Conservation (phyloP, 1,140 invertebrate genomes). For the Microvelia longipes region DNA sequence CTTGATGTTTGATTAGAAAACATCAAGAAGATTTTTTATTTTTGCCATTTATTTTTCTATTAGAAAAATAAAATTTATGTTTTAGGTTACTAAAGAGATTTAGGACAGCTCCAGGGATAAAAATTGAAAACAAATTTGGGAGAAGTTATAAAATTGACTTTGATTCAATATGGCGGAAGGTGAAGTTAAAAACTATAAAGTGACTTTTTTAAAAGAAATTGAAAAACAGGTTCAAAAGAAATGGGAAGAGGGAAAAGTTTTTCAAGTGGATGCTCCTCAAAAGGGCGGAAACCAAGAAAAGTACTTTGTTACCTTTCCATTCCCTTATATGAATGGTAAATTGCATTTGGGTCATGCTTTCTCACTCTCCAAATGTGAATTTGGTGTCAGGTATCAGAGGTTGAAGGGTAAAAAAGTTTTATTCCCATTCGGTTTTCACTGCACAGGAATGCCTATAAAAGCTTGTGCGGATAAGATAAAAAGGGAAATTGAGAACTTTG, state of each 20-base stretch:
- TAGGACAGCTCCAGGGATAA: too few species aligned
- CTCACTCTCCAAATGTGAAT: slow-evolving; percentile 94
- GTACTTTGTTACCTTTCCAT: slow-evolving; percentile 90
- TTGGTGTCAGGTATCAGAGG: slow-evolving; percentile 78
- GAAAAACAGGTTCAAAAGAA: slow-evolving; percentile 65
- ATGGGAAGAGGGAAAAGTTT: slow-evolving; percentile 66
- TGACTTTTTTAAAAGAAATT: slow-evolving; percentile 50
- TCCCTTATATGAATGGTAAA: slow-evolving; percentile 98
- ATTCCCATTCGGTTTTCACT: slow-evolving; percentile 98
- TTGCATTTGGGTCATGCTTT: slow-evolving; percentile 97
- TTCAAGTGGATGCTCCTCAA: slow-evolving; percentile 61
- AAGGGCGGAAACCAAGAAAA: slow-evolving; percentile 37
- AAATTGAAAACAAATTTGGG: too few species aligned
- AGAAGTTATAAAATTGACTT: too few species aligned
- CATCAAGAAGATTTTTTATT: too few species aligned
- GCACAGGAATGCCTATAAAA: slow-evolving; percentile 93
- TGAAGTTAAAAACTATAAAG: slow-evolving; percentile 2
- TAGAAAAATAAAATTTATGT: too few species aligned
- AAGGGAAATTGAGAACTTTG: slow-evolving; percentile 81
- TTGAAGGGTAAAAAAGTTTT: slow-evolving; percentile 79
- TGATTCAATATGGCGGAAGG: too few species aligned
- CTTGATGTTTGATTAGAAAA: too few species aligned
- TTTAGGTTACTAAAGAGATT: too few species aligned
- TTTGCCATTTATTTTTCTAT: too few species aligned
- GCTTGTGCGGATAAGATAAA: slow-evolving; percentile 97